These are phyloP conservation scores for Latheticus oryzae DNA, from an alignment of 2,888 invertebrate species.

Conservation along the genomic window DNA sequence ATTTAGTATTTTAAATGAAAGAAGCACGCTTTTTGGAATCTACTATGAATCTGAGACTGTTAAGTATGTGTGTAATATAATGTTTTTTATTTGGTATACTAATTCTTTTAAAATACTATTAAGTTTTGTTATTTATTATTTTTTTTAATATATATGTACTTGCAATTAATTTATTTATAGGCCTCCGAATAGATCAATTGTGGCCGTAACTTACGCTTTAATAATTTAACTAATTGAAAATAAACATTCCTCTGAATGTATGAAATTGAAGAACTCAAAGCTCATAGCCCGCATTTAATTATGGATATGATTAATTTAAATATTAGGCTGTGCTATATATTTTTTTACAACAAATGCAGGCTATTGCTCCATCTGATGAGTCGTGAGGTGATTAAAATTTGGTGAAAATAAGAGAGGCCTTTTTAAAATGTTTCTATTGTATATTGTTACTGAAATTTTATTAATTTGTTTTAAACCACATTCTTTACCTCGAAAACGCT, in stretches of 20 bases:
- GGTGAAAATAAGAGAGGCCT: constrained; percentile 38
- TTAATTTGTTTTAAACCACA: background rate
- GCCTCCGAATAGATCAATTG: constrained; percentile 42
- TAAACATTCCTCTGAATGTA: constrained; percentile 47
- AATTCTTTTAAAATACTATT: constrained; percentile 40
- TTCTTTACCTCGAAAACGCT: constrained; percentile 5
- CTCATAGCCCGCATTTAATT: constrained; percentile 44
- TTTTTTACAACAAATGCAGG: constrained; percentile 50
- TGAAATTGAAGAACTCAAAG: constrained; percentile 27
- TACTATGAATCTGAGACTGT: constrained; percentile 12
- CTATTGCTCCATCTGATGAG: constrained; percentile 24
- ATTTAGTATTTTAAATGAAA: constrained; percentile 9
- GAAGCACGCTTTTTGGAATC: constrained; percentile 32
- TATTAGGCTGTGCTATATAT: constrained; percentile 51
- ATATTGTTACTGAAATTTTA: constrained; percentile 23
- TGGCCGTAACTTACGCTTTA: constrained; percentile 44
- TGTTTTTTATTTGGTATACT: constrained; percentile 18
- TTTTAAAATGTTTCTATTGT: constrained; percentile 34
- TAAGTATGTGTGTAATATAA: constrained; percentile 13
- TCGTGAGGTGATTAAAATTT: constrained; percentile 12
- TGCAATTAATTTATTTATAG: constrained; percentile 49
- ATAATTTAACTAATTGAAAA: constrained; percentile 45
- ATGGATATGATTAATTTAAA: constrained; percentile 39
- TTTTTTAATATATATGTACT: constrained; percentile 47
- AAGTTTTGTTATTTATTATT: constrained; percentile 51